phyloP scores from a whole-genome alignment of 2,888 invertebrate genomes.

The Glyphotaelius pellucidus region DNA sequence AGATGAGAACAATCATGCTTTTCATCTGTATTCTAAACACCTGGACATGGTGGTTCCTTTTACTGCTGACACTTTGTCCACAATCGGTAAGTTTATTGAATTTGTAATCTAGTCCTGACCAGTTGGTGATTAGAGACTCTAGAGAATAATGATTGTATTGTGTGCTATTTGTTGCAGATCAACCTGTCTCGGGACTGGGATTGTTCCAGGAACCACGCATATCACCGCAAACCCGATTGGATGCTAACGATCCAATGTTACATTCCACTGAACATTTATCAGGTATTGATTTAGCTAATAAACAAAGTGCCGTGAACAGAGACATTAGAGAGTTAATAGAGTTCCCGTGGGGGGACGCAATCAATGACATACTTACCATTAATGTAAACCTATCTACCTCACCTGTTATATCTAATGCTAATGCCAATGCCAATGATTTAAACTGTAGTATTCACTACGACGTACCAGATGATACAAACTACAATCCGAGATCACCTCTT shows the following conservation, averaged over 20 bases:
- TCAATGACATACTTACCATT: slow-evolving; percentile 39
- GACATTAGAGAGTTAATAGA: neutral
- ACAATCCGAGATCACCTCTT: slow-evolving; percentile 27
- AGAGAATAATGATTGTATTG: neutral
- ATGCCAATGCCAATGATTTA: slow-evolving; percentile 44
- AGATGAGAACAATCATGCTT: slow-evolving; percentile 25
- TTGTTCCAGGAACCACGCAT: slow-evolving; percentile 7
- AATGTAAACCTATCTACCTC: slow-evolving; percentile 60
- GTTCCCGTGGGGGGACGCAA: slow-evolving; percentile 17
- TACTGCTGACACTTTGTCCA: neutral
- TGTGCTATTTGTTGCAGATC: slow-evolving; percentile 19
- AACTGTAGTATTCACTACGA: slow-evolving; percentile 36
- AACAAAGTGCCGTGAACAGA: slow-evolving; percentile 17
- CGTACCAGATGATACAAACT: slow-evolving; percentile 34
- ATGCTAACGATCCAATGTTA: slow-evolving; percentile 24
- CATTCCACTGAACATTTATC: slow-evolving; percentile 45
- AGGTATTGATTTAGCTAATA: slow-evolving; percentile 10
- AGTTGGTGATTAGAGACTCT: neutral
- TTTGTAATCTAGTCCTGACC: neutral
- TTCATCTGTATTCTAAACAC: neutral
- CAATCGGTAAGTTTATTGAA: neutral
- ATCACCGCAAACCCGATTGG: slow-evolving; percentile 8
- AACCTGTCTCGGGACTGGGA: neutral
- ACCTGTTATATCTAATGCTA: slow-evolving; percentile 55
- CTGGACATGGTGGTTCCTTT: slow-evolving; percentile 17